Evolutionary conservation across 1,140 invertebrate genomes (phyloP).

Genomic region (Aethina tumida): DNA sequence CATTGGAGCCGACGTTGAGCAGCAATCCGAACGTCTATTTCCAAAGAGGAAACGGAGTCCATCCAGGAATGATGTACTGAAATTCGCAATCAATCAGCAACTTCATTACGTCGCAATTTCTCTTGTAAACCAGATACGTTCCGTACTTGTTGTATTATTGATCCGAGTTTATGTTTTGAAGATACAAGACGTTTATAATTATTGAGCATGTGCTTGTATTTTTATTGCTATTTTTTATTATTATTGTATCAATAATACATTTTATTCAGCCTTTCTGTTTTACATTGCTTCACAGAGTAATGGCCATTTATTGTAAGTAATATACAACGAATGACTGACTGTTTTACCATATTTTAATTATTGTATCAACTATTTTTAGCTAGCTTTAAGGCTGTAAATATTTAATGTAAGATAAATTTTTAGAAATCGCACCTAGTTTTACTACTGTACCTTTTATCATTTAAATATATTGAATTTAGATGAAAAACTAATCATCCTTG

Average conservation of each 20-base stretch:
- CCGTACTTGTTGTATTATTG: background rate
- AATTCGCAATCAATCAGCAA: conserved; percentile 4
- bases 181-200: conserved; percentile 4
- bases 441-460: too few species aligned
- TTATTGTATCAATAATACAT: conserved; percentile 8
- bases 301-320: conserved; percentile 16
- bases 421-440: too few species aligned
- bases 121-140: background rate
- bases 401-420: too few species aligned
- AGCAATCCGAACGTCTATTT: conserved; percentile 79
- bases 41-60: conserved; percentile 62
- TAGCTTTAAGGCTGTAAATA: too few species aligned
- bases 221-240: conserved; percentile 1
- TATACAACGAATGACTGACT: conserved; percentile 16
- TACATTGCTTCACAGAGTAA: conserved; percentile 10
- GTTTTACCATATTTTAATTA: conserved; percentile 12
- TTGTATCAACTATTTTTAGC: too few species aligned
- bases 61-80: conserved; percentile 78
- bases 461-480: too few species aligned
- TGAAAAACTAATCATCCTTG: too few species aligned
- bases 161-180: background rate
- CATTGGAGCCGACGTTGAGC: conserved; percentile 69
- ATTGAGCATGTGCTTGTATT: conserved; percentile 6
- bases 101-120: background rate
- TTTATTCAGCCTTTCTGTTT: conserved; percentile 3